Conservation (phyloP, 2,888 invertebrate genomes). For the Polymixis flavicincta region DNA sequence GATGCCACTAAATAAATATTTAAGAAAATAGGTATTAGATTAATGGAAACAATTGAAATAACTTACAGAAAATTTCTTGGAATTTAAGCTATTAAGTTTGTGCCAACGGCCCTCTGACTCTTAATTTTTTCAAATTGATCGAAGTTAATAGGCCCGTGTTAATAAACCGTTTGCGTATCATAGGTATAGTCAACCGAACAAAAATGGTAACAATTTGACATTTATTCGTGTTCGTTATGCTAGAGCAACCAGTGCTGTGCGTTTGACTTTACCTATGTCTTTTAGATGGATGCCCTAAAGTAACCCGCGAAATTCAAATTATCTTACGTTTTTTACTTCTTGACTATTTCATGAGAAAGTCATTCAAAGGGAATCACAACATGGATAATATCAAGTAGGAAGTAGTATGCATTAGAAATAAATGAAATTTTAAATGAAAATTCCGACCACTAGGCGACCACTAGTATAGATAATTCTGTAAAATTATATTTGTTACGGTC, state of each 20-base stretch:
- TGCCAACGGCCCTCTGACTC: background rate
- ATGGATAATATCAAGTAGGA: too few species aligned
- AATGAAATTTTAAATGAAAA: too few species aligned
- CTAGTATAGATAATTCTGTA: too few species aligned
- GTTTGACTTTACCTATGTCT: background rate
- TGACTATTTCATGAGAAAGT: too few species aligned
- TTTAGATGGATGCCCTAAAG: too few species aligned
- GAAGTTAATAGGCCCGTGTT: slow-evolving; percentile 14
- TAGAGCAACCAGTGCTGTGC: background rate
- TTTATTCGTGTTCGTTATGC: background rate
- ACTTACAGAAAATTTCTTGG: background rate
- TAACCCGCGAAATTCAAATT: too few species aligned
- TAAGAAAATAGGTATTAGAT: background rate
- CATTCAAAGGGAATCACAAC: too few species aligned
- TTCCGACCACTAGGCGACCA: too few species aligned
- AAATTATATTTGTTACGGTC: too few species aligned
- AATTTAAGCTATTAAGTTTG: background rate
- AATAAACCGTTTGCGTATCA: slow-evolving; percentile 10
- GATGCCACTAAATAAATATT: background rate
- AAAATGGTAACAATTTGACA: background rate
- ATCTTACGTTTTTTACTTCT: too few species aligned
- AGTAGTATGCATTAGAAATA: too few species aligned
- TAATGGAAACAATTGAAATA: background rate
- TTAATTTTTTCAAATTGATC: background rate
- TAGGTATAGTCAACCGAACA: background rate